phyloP scores from a whole-genome alignment of 1,140 invertebrate genomes.

The Laupala kohalensis region DNA sequence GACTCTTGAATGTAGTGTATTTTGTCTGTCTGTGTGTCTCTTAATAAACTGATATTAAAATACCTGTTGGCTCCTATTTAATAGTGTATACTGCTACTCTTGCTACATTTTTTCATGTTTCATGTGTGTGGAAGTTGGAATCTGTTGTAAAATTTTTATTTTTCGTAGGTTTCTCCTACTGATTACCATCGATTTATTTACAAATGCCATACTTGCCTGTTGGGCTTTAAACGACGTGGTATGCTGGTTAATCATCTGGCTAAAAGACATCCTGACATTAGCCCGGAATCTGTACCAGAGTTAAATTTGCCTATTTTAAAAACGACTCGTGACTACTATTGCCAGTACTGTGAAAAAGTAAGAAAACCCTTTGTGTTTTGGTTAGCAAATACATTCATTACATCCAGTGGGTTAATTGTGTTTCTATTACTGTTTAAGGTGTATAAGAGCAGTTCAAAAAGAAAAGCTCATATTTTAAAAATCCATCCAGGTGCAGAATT shows the following conservation, averaged over 20 bases:
- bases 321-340: slow-evolving; percentile 69
- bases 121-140: too few species aligned
- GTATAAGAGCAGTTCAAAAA: slow-evolving; percentile 74
- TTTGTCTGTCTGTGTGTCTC: too few species aligned
- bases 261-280: slow-evolving; percentile 67
- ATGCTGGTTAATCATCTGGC: slow-evolving; percentile 78
- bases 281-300: slow-evolving; percentile 61
- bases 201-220: slow-evolving; percentile 64
- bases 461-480: slow-evolving; percentile 74
- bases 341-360: slow-evolving; percentile 73
- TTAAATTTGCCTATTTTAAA: slow-evolving; percentile 68
- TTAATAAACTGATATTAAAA: slow-evolving; percentile 11
- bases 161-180: slow-evolving; percentile 41
- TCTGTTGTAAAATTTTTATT: too few species aligned
- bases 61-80: neutral
- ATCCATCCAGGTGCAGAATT: slow-evolving; percentile 67
- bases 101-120: too few species aligned
- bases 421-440: slow-evolving; percentile 30
- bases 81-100: neutral
- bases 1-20: too few species aligned
- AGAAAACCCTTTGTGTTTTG: slow-evolving; percentile 5
- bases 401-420: neutral
- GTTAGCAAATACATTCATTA: neutral
- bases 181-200: slow-evolving; percentile 68
- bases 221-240: slow-evolving; percentile 71